Percentiles rank a stretch among this genome's conserved stretches.
phyloP scores from a whole-genome alignment of 2,797 vertebrate genomes.

The Graptemys geographica region DNA sequence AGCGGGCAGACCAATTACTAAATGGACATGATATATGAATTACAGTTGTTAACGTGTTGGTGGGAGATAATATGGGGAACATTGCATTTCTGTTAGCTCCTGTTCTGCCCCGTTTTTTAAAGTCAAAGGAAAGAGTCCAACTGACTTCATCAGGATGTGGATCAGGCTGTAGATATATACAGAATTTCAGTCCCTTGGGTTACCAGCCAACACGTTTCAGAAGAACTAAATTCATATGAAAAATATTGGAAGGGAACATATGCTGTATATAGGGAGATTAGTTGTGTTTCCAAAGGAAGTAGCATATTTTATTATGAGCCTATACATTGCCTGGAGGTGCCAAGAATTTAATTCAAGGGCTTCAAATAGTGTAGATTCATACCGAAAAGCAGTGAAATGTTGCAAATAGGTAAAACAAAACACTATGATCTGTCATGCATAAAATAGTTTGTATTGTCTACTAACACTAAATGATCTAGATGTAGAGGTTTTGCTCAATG shows the following conservation, averaged over 20 bases:
- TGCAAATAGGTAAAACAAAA: background rate
- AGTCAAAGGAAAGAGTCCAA: background rate
- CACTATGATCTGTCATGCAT: background rate
- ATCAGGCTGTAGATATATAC: background rate
- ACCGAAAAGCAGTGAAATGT: background rate
- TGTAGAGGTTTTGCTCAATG: background rate
- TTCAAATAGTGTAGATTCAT: background rate
- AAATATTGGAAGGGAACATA: background rate
- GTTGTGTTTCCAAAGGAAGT: background rate
- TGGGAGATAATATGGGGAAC: background rate
- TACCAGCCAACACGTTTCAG: background rate
- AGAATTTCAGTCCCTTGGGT: background rate
- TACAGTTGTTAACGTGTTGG: background rate
- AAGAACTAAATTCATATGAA: background rate
- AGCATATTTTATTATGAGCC: background rate
- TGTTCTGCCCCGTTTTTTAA: background rate
- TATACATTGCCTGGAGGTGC: background rate
- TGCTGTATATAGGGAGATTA: background rate
- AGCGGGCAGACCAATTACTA: accelerated
- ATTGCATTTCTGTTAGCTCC: background rate
- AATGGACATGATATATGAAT: background rate
- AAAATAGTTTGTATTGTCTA: background rate
- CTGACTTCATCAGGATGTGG: background rate
- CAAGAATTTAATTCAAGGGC: background rate
- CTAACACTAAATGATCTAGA: background rate